Evolutionary conservation across 1,140 invertebrate genomes (phyloP), one percentile per base, ranked within the genome.

Genomic region (Cecropterus lyciades): DNA sequence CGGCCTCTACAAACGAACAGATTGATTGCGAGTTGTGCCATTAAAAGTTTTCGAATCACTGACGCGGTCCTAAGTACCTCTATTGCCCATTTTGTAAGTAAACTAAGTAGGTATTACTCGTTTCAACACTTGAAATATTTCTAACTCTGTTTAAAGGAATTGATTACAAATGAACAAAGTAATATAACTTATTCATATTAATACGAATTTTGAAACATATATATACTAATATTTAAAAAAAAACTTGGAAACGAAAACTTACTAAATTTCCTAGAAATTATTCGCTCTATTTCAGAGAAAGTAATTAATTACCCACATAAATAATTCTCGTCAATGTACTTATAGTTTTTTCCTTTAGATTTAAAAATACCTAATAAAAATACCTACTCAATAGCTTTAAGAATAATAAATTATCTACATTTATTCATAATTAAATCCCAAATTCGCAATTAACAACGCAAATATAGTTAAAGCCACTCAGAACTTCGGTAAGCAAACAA

Each of bases 11-110:
- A 60, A 70, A 70, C 51, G 62, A 56, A 59, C 16, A 62, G 49
- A 69, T 70, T 64, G 62, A 62, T 33, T 67, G 48, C 71, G 69
- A 74, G 65, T 73, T 71, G 56, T 70, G 66, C 77, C 81, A 83
- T 86, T 86, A 84, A 84, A 86, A 83, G 62, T 84, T 80, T 79
- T 74, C 74, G 77, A 80, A 67, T 69, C 82, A 80, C 46, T 85
- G 75, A 79, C 68, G 75, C 70, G 74, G 74, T 27, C 40, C 24
- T 57, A 53, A 53, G 51, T 30, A 53, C 30, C 15, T 33, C 33
- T 59, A 48, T 46, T 59, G 24, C 24, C 20, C 10, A 59, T 30
- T 45, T 53, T 53, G 37, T 53, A 10, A 37, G 2, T 53, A 33
- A 30, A 30, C 48, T 53, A 16, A 16, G 30, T 40, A 11, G 13